Evolutionary conservation across 2,113 vertebrate species (phyloP).

Genomic region (Balaeniceps rex): DNA sequence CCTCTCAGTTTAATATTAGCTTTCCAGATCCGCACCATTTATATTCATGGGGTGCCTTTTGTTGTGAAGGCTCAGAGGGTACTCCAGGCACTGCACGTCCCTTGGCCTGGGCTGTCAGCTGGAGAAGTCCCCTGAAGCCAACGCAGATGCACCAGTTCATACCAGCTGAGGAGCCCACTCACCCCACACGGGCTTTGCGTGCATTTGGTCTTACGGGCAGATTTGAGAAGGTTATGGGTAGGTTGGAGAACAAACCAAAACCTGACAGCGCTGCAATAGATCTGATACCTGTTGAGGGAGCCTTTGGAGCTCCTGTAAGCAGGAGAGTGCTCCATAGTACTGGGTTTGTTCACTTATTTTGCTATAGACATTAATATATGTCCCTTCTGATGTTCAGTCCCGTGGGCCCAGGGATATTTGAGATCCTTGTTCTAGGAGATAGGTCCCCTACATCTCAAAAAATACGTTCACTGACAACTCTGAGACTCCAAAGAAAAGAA

Average conservation of each 20-base stretch:
- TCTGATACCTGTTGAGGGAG: not conserved
- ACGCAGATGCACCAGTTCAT: not conserved
- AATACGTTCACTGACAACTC: not conserved
- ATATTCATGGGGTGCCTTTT: not conserved
- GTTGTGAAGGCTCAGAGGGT: not conserved
- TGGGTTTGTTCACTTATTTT: not conserved
- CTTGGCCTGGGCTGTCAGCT: not conserved
- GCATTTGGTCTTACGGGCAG: not conserved
- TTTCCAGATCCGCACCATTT: not conserved
- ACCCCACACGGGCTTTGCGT: accelerated
- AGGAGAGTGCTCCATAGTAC: not conserved
- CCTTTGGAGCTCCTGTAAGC: not conserved
- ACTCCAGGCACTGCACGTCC: not conserved
- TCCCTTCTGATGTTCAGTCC: not conserved
- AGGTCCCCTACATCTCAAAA: not conserved
- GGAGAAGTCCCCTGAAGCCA: not conserved
- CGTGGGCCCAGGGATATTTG: not conserved
- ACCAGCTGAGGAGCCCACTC: not conserved
- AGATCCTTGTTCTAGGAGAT: not conserved
- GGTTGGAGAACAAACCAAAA: not conserved
- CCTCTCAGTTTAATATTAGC: not conserved
- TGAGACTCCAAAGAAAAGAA: not conserved
- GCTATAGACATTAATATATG: not conserved
- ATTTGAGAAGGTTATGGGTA: not conserved
- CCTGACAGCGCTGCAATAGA: not conserved